Percentiles rank a stretch among this genome's conserved stretches.
Conservation (phyloP, 2,797 vertebrate species). For the Gambusia yucatana region DNA sequence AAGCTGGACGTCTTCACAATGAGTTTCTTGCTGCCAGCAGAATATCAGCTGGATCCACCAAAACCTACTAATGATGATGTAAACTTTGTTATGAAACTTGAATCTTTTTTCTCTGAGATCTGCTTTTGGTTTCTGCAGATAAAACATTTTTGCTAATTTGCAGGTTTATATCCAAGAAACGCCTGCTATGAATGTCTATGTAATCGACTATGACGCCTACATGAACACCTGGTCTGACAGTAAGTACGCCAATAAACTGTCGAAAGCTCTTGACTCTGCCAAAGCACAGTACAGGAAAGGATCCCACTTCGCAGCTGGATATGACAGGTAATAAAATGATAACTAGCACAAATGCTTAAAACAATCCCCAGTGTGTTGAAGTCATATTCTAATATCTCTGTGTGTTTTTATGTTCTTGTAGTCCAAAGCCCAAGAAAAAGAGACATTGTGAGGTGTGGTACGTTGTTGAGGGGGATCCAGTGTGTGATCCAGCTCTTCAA, state of each 20-base stretch:
- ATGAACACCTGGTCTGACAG: constrained; percentile 2
- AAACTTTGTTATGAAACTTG: not conserved
- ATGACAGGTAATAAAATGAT: constrained; percentile 75
- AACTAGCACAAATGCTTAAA: not conserved
- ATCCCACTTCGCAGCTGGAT: constrained; percentile 65
- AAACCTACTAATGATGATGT: constrained; percentile 50
- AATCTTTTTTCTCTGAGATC: not conserved
- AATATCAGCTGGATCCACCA: constrained; percentile 69
- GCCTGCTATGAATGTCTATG: constrained; percentile 67
- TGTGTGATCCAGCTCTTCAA: constrained; percentile 45
- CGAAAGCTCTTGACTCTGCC: constrained; percentile 36
- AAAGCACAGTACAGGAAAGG: constrained; percentile 49
- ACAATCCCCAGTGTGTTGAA: not conserved
- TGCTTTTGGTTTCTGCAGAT: not conserved
- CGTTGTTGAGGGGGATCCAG: constrained; percentile 43
- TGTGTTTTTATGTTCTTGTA: constrained; percentile 49
- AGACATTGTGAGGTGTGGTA: constrained; percentile 83
- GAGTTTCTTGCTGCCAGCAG: constrained; percentile 78
- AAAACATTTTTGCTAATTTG: constrained; percentile 14
- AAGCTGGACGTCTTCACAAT: constrained; percentile 43
- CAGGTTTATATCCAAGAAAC: constrained; percentile 70
- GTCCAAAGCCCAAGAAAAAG: constrained; percentile 70
- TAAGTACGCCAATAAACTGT: constrained; percentile 15
- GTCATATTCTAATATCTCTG: constrained; percentile 13
- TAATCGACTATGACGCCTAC: constrained; percentile 65